Percentiles rank a stretch among this genome's conserved stretches.
Evolutionary conservation across 2,797 vertebrate species (phyloP).

Genomic region (Caiman crocodilus): DNA sequence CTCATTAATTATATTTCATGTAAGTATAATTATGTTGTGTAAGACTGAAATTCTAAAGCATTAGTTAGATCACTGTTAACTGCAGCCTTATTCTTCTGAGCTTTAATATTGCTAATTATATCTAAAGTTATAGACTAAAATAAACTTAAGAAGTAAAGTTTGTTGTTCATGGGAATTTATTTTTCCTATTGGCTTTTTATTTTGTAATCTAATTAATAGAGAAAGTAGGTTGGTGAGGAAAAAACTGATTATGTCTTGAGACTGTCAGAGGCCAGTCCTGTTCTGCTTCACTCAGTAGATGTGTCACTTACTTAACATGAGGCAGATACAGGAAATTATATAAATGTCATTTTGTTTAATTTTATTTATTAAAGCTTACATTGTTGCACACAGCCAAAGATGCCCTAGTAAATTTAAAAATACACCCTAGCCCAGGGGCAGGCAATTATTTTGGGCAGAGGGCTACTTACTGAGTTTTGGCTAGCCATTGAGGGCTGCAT

Average conservation of each 20-base stretch:
- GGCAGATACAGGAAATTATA: neutral
- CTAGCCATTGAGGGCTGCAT: no score
- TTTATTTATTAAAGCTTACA: neutral
- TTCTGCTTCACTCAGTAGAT: neutral
- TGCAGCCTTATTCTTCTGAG: constrained; percentile 57
- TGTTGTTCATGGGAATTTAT: constrained; percentile 17
- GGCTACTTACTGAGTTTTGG: no score
- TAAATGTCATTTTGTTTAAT: neutral
- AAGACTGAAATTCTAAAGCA: constrained; percentile 68
- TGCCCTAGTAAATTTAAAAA: no score
- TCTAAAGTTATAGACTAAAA: constrained; percentile 55
- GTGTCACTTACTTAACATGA: constrained; percentile 5
- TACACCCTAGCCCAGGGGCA: no score
- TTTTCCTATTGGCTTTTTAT: constrained; percentile 66
- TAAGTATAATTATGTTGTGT: constrained; percentile 76
- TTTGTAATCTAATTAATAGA: constrained; percentile 71
- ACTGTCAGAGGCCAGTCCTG: neutral
- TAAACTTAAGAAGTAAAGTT: constrained; percentile 36
- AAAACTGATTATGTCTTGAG: neutral
- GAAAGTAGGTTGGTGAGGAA: constrained; percentile 34
- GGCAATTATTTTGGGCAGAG: no score
- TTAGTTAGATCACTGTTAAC: constrained; percentile 60
- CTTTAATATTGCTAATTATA: constrained; percentile 45
- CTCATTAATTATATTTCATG: constrained; percentile 82
- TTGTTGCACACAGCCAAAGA: neutral